These are phyloP conservation scores for Tiaroga cobitis DNA, from an alignment of 2,797 vertebrate species.

Conservation along the genomic window DNA sequence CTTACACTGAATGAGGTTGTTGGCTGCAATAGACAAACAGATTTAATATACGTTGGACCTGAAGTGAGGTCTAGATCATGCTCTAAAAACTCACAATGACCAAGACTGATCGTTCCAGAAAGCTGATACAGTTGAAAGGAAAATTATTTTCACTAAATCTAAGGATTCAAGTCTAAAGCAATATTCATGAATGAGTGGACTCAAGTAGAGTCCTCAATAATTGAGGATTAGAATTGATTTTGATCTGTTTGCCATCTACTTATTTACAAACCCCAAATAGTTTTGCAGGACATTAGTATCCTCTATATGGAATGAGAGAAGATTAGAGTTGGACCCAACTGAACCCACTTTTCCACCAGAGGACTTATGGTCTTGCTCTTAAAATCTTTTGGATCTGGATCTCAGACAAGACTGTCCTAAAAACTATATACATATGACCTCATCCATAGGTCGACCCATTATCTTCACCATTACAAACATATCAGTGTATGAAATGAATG, in stretches of 20 bases:
- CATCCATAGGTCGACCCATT: not conserved
- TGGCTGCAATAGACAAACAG: not conserved
- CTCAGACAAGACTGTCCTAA: not conserved
- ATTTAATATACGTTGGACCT: not conserved
- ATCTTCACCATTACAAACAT: not conserved
- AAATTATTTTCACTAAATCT: not conserved
- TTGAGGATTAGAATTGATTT: not conserved
- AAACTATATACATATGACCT: not conserved
- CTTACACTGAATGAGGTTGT: not conserved
- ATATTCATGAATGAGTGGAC: not conserved
- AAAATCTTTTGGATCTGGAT: not conserved
- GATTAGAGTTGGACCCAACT: not conserved
- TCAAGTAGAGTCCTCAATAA: not conserved
- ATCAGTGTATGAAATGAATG: not conserved
- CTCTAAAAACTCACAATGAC: not conserved
- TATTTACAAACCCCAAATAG: not conserved
- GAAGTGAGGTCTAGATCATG: not conserved
- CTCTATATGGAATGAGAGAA: not conserved
- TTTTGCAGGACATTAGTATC: not conserved
- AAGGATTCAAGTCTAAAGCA: not conserved
- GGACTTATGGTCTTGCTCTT: not conserved
- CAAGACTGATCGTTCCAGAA: not conserved
- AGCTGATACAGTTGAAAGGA: not conserved
- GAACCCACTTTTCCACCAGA: not conserved
- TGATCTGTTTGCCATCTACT: conserved; percentile 1